Percentiles rank a stretch among this genome's conserved stretches.
These are phyloP conservation scores for Phengaris alcon DNA, from an alignment of 2,888 invertebrate genomes.

Conservation along the genomic window DNA sequence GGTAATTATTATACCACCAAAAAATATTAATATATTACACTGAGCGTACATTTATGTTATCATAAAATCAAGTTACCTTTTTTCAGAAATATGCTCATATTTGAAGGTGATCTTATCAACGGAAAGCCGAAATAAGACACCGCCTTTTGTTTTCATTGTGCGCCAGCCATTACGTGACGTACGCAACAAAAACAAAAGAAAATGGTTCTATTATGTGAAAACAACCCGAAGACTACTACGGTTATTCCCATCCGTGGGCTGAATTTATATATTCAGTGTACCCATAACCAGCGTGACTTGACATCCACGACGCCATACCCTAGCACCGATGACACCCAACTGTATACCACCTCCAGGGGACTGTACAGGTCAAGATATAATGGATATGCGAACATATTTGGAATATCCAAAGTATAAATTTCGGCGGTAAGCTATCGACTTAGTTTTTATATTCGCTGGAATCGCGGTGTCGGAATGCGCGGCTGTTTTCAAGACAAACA, in stretches of 20 bases:
- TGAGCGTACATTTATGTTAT: conserved; percentile 6
- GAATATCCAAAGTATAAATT: conserved; percentile 79
- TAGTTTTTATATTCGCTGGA: conserved; percentile 76
- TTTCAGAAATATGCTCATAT: conserved; percentile 18
- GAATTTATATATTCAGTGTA: conserved; percentile 75
- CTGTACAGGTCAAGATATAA: conserved; percentile 43
- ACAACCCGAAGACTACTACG: conserved; percentile 75
- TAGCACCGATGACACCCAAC: conserved; percentile 33
- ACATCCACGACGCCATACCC: conserved; percentile 45
- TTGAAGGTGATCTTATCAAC: conserved; percentile 34
- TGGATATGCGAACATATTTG: conserved; percentile 68
- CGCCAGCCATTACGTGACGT: conserved; percentile 70
- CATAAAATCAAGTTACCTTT: conserved; percentile 25
- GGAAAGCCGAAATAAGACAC: conserved; percentile 69
- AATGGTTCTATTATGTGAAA: conserved; percentile 79
- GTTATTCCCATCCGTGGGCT: conserved; percentile 76
- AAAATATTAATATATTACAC: neutral
- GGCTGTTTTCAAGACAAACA: conserved; percentile 76
- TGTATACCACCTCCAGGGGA: conserved; percentile 32
- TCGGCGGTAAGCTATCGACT: conserved; percentile 77
- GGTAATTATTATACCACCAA: neutral
- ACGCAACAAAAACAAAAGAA: conserved; percentile 78
- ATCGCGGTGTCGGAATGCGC: conserved; percentile 69
- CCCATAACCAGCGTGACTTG: conserved; percentile 53
- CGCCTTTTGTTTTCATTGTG: conserved; percentile 76